Conservation (phyloP, 1,140 invertebrate species). For the Drosophila lini region DNA sequence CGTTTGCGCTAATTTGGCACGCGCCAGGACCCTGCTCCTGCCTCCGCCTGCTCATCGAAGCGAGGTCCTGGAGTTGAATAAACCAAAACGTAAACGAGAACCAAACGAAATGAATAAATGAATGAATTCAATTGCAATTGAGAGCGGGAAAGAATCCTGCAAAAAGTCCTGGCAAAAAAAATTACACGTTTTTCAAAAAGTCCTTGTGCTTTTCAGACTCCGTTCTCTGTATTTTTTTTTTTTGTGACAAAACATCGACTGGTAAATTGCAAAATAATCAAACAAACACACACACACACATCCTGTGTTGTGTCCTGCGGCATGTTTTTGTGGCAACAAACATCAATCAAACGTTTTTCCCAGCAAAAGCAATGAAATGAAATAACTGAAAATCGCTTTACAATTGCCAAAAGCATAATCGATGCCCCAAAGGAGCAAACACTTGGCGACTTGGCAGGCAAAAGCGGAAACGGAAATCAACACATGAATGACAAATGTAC, state of each 20-base stretch:
- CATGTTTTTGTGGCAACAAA: slow-evolving; percentile 73
- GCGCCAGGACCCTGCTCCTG: slow-evolving; percentile 42
- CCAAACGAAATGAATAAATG: slow-evolving; percentile 70
- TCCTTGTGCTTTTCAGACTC: slow-evolving; percentile 17
- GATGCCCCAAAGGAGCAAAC: slow-evolving; percentile 82
- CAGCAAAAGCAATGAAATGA: slow-evolving; percentile 34
- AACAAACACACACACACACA: slow-evolving; percentile 47
- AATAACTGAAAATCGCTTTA: slow-evolving; percentile 84
- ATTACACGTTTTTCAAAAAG: slow-evolving; percentile 52
- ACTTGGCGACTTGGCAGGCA: slow-evolving; percentile 44
- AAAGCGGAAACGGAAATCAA: slow-evolving; percentile 81
- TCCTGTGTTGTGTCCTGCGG: slow-evolving; percentile 59
- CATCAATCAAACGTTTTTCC: slow-evolving; percentile 58
- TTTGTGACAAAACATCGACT: slow-evolving; percentile 50
- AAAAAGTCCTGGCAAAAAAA: slow-evolving; percentile 12
- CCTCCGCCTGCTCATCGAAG: slow-evolving; percentile 49
- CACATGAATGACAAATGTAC: slow-evolving; percentile 83
- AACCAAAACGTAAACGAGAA: slow-evolving; percentile 30
- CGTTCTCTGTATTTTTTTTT: slow-evolving; percentile 4
- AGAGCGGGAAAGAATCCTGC: slow-evolving; percentile 22
- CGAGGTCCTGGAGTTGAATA: slow-evolving; percentile 47
- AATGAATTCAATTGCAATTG: slow-evolving; percentile 81
- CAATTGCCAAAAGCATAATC: slow-evolving; percentile 78
- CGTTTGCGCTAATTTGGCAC: slow-evolving; percentile 77
- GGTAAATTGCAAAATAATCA: slow-evolving; percentile 81